A percentile compares a stretch with the other conserved stretches of the same genome.
These are phyloP conservation scores for Protonemura montana DNA, from an alignment of 2,888 invertebrate genomes.

Conservation along the genomic window DNA sequence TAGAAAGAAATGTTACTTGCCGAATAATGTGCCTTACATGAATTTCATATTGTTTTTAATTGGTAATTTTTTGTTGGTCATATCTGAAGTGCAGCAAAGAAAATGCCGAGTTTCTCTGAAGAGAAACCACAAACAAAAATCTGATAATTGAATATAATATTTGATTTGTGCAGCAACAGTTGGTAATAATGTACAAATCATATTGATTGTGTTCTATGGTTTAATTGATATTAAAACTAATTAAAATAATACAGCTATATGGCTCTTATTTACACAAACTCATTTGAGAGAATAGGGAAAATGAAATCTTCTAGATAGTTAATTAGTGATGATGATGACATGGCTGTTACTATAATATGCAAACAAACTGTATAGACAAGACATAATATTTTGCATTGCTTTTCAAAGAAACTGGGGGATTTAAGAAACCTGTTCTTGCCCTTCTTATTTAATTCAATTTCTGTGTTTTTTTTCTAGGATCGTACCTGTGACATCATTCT, in stretches of 20 bases:
- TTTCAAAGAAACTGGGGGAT: no score
- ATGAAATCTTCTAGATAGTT: background rate
- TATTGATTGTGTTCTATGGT: background rate
- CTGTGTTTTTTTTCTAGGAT: no score
- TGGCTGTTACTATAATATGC: no score
- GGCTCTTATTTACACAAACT: background rate
- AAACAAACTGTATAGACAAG: no score
- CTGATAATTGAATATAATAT: background rate
- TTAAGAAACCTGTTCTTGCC: no score
- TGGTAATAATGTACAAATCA: background rate
- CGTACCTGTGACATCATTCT: no score
- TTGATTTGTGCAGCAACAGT: background rate
- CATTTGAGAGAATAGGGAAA: background rate
- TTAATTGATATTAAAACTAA: background rate
- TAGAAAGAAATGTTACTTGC: background rate
- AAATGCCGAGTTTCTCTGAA: no score
- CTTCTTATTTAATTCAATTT: no score
- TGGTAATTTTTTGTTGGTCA: no score
- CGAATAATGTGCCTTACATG: background rate
- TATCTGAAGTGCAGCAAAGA: no score
- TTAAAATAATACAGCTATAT: background rate
- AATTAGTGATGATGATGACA: no score
- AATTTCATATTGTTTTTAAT: background rate
- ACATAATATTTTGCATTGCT: no score
- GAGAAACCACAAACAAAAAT: background rate